Percentiles rank a stretch among this genome's conserved stretches.
Conservation (phyloP, 2,888 invertebrate genomes). For the Diarsia brunnea region DNA sequence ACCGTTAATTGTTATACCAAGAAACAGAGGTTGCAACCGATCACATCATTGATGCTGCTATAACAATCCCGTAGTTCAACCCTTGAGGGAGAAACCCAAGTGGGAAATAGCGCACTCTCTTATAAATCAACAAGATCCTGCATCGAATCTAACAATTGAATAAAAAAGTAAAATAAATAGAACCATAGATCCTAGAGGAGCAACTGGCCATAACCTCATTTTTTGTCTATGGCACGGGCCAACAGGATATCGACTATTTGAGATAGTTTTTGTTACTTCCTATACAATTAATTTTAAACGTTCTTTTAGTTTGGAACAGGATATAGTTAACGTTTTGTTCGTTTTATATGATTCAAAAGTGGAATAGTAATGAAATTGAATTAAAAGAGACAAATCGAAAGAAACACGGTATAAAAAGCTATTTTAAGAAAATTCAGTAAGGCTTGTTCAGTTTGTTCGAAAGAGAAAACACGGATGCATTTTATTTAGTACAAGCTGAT, state of each 20-base stretch:
- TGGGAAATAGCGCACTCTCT: neutral
- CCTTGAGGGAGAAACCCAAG: neutral
- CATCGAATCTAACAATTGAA: neutral
- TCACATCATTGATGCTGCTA: neutral
- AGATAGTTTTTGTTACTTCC: constrained; percentile 64
- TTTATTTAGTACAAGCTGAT: no score
- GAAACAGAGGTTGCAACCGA: neutral
- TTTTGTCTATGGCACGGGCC: constrained; percentile 69
- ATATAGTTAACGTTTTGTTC: constrained; percentile 26
- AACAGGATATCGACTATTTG: constrained; percentile 67
- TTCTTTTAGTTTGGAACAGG: constrained; percentile 41
- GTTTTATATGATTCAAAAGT: neutral
- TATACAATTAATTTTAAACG: constrained; percentile 57
- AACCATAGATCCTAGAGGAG: constrained; percentile 63
- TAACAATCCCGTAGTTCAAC: neutral
- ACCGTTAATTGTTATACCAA: neutral
- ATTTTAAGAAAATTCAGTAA: neutral
- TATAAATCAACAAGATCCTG: constrained; percentile 12
- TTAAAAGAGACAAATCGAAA: neutral
- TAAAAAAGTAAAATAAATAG: constrained; percentile 43
- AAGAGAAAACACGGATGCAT: no score
- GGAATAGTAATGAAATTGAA: neutral
- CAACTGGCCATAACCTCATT: constrained; percentile 57
- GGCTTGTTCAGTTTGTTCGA: neutral
- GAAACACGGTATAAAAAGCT: neutral